Percentiles rank a stretch among this genome's conserved stretches.
Conservation (phyloP, 1,140 invertebrate genomes). For the Grapholita molesta region DNA sequence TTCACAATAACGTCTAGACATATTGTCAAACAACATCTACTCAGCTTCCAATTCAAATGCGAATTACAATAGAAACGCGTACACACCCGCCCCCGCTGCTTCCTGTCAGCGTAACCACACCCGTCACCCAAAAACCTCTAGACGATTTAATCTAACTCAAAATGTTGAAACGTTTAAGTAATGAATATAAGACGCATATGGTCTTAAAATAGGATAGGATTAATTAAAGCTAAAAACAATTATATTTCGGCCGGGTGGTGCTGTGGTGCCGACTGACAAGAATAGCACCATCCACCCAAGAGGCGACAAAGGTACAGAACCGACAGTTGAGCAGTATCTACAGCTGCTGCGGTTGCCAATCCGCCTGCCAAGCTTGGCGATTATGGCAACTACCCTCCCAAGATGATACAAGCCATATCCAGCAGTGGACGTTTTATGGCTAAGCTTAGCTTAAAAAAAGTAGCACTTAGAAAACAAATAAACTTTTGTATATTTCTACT, state of each 20-base stretch:
- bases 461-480: no score
- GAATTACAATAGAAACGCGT: not conserved
- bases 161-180: not conserved
- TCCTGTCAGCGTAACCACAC: not conserved
- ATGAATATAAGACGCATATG: conserved; percentile 1
- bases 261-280: no score
- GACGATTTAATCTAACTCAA: not conserved
- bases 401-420: no score
- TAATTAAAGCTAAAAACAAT: not conserved
- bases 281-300: no score
- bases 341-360: no score
- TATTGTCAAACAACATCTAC: not conserved
- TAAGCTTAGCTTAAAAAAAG: no score
- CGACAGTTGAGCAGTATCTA: no score
- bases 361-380: no score
- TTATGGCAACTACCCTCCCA: no score
- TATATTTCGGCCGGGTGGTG: not conserved
- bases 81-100: not conserved
- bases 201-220: not conserved
- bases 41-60: not conserved
- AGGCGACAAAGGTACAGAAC: no score
- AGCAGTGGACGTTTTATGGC: no score
- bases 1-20: not conserved
- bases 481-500: no score
- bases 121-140: not conserved